phyloP scores from a whole-genome alignment of 1,140 invertebrate species.

The Drosophila subpulchrella region DNA sequence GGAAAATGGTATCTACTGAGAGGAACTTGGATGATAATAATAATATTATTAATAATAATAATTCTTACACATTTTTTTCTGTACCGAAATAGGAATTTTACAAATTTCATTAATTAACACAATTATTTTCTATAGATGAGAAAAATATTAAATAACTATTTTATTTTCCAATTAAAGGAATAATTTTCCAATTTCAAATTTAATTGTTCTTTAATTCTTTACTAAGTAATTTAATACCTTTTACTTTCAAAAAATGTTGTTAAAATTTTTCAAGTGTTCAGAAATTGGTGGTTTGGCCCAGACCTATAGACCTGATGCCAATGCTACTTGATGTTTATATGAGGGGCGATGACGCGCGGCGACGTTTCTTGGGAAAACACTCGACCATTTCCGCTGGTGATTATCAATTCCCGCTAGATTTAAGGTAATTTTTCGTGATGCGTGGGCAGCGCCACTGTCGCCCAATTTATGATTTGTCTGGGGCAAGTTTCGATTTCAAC shows the following conservation, averaged over 20 bases:
- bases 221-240: neutral
- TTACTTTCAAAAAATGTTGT: neutral
- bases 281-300: neutral
- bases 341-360: slow-evolving; percentile 54
- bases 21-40: too few relatives aligned
- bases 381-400: slow-evolving; percentile 64
- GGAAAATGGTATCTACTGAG: too few relatives aligned
- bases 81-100: too few relatives aligned
- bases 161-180: too few relatives aligned
- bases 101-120: too few relatives aligned
- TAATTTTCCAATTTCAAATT: too few relatives aligned
- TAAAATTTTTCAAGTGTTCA: neutral
- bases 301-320: slow-evolving; percentile 42
- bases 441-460: slow-evolving; percentile 30
- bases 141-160: too few relatives aligned
- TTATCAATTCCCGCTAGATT: slow-evolving; percentile 66
- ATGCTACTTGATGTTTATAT: slow-evolving; percentile 47
- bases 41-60: too few relatives aligned
- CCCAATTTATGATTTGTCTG: slow-evolving; percentile 47
- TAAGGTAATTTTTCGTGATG: slow-evolving; percentile 67
- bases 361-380: slow-evolving; percentile 66
- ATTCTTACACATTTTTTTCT: too few relatives aligned
- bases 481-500: slow-evolving; percentile 51
- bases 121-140: too few relatives aligned
- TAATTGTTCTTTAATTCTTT: neutral